Conservation (phyloP, 2,888 invertebrate species). For the Leucoptera coffeella region DNA sequence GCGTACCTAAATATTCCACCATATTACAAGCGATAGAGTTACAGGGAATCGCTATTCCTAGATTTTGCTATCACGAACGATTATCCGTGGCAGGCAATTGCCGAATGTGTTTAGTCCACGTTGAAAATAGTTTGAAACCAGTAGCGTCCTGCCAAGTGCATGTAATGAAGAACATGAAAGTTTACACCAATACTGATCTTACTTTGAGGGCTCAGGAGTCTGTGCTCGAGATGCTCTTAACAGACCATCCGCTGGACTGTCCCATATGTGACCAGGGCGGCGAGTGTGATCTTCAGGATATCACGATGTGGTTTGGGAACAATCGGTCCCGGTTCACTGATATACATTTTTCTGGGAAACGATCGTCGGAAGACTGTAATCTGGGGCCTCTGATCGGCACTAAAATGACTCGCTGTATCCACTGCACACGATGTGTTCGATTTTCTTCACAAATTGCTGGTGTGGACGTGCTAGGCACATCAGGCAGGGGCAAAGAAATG, state of each 20-base stretch:
- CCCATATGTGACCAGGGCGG: constrained; percentile 99
- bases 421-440: constrained; percentile 95
- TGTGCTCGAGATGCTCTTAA: constrained; percentile 94
- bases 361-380: constrained; percentile 95
- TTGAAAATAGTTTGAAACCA: constrained; percentile 92
- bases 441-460: constrained; percentile 98
- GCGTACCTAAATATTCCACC: constrained; percentile 90
- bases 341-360: constrained; percentile 80
- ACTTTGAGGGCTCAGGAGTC: constrained; percentile 62
- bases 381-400: constrained; percentile 95
- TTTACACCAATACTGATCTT: constrained; percentile 90
- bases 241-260: constrained; percentile 98
- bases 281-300: constrained; percentile 91
- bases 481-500: constrained; percentile 91
- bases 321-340: constrained; percentile 90
- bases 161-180: constrained; percentile 93
- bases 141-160: constrained; percentile 99
- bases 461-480: constrained; percentile 88
- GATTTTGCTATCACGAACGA: constrained; percentile 98
- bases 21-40: constrained; percentile 63
- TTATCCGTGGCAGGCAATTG: constrained; percentile 98
- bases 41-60: constrained; percentile 56
- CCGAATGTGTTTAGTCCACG: constrained; percentile 96
- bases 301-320: constrained; percentile 95
- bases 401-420: constrained; percentile 98